phyloP scores from a whole-genome alignment of 2,113 vertebrate genomes.

The Lontra canadensis region DNA sequence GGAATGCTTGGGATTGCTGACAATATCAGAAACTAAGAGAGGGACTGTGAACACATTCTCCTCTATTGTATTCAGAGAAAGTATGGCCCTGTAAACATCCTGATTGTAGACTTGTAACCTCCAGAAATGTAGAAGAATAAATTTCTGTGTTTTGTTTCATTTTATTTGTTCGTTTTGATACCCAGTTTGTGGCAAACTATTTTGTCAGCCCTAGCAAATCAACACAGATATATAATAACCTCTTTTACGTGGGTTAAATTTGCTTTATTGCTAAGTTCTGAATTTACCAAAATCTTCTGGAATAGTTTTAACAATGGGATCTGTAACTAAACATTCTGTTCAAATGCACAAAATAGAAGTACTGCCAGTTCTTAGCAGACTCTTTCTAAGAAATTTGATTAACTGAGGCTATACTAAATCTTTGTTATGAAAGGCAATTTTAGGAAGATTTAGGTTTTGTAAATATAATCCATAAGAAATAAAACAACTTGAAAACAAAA shows the following conservation, averaged over 20 bases:
- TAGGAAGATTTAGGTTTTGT: background rate
- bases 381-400: background rate
- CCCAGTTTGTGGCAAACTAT: background rate
- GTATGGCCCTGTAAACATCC: rapidly evolving
- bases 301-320: background rate
- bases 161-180: background rate
- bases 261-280: background rate
- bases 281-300: background rate
- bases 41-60: background rate
- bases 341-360: background rate
- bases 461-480: background rate
- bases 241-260: background rate
- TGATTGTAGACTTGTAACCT: background rate
- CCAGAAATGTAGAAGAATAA: background rate
- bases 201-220: background rate
- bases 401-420: background rate
- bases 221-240: background rate
- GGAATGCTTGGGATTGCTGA: too few relatives aligned
- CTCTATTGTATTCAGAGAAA: background rate
- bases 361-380: background rate
- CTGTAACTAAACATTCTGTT: background rate
- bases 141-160: background rate
- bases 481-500: background rate
- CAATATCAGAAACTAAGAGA: background rate
- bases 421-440: background rate